Base-by-base conservation (phyloP, 2,797 vertebrate genomes). In the Clarias platycephalus region DNA sequence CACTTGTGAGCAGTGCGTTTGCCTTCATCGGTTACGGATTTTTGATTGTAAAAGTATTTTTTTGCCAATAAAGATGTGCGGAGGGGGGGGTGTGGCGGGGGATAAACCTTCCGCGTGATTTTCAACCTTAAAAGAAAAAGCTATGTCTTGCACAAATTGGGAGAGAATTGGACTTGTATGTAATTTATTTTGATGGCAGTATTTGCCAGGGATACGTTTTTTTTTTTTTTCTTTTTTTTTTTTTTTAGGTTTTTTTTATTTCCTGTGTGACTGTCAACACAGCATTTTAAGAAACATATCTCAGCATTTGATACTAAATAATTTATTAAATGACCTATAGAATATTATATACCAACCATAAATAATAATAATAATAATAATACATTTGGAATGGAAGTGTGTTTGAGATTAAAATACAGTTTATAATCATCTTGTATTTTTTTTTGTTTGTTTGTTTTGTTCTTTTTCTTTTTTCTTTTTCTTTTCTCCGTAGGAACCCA, bases 401-500 rank as follows among this genome's bases (percentile, higher is more conserved):
- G 89, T 91, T 92, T 90, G 86, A 81, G 83, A 84, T 64, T 72
- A 80, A 57, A 85, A 86, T 94, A 93, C 93, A 93, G 94, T 94
- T 96, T 28, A 64, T 66, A 49, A 28, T 66, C 62, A 6, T 76
- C 0, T 22, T 37, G 13, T 15, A 6, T 37, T 78, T 26, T 2
- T 26, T 44, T 44, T 8, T n/a, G 31, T 31, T 31, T 31, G 1
- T 4, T 49, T 67, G 2, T 34, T 31, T 67, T 0, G 13, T 31
- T 22, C 5, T 5, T 5, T 5, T 12, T 22, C 5, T 20, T 2
- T 82, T 60, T 58, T 5, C 13, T n/a, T 44, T 5, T n/a, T 44
- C n/a, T 49, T 62, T 96, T 94, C 94, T 97, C 98, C 96, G 95
- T 97, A 96, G 95, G 96, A 97, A 94, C 96, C 96, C 96, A 96